These are phyloP conservation scores for Phalanger gymnotis DNA, from an alignment of 2,797 vertebrate species.

Conservation along the genomic window DNA sequence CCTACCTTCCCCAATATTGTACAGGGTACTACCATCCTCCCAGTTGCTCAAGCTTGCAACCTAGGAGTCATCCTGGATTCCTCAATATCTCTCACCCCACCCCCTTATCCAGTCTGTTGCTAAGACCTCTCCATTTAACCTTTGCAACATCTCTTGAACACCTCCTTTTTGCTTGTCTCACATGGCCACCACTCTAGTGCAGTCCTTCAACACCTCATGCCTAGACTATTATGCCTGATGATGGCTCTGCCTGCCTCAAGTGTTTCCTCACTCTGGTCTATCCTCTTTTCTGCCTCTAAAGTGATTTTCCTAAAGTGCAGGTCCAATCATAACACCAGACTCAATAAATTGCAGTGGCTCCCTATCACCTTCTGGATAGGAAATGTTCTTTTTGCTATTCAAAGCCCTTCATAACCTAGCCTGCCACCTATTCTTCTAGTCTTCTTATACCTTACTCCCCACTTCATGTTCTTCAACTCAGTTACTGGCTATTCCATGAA, in stretches of 20 bases:
- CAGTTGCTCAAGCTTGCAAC: background rate
- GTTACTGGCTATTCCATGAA: background rate
- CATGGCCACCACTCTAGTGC: accelerated
- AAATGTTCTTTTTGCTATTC: background rate
- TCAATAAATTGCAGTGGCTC: background rate
- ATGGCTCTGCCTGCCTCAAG: background rate
- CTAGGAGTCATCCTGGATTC: background rate
- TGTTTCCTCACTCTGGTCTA: background rate
- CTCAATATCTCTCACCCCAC: background rate
- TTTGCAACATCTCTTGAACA: background rate
- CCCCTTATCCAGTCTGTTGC: background rate
- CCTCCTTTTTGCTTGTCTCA: background rate
- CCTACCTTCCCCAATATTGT: background rate
- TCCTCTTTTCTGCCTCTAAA: background rate
- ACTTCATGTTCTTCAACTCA: background rate
- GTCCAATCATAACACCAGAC: background rate
- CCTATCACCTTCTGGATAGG: background rate
- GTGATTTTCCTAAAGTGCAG: background rate
- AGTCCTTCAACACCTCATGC: background rate
- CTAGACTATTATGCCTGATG: background rate
- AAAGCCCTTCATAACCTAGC: background rate
- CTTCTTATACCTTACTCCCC: background rate
- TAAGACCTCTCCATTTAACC: background rate
- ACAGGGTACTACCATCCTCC: background rate
- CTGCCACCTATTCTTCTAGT: background rate